phyloP scores from a whole-genome alignment of 1,140 invertebrate species.

The Leptopilina clavipes region DNA sequence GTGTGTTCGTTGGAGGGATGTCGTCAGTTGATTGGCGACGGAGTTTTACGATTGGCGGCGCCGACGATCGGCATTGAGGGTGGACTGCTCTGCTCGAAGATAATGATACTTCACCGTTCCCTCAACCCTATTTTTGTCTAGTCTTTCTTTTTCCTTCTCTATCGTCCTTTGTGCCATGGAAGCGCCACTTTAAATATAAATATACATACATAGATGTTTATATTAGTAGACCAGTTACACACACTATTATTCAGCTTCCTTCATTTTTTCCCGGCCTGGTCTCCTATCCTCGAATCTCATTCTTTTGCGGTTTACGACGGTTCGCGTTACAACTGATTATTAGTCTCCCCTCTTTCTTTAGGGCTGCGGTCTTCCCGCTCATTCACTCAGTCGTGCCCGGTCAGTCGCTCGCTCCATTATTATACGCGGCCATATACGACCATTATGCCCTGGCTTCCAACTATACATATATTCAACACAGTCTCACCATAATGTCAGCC shows the following conservation, averaged over 20 bases:
- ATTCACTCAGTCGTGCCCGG: constrained; percentile 27
- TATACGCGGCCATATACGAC: constrained; percentile 71
- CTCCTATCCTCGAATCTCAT: constrained; percentile 64
- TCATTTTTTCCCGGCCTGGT: constrained; percentile 43
- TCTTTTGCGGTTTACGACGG: constrained; percentile 73
- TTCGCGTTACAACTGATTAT: constrained; percentile 75
- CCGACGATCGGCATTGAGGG: constrained; percentile 60
- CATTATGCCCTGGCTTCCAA: constrained; percentile 65
- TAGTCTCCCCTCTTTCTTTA: constrained; percentile 57
- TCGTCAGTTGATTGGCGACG: constrained; percentile 62
- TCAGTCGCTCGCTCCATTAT: constrained; percentile 64
- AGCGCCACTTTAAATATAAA: constrained; percentile 63
- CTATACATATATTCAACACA: constrained; percentile 64
- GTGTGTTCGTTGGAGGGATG: constrained; percentile 47
- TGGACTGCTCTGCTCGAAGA: constrained; percentile 48
- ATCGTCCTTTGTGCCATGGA: constrained; percentile 17
- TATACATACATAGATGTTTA: constrained; percentile 46
- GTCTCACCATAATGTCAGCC: constrained; percentile 69
- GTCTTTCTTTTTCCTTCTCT: constrained; percentile 13
- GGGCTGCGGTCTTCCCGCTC: constrained; percentile 33
- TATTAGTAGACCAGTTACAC: not conserved
- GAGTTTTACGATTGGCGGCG: constrained; percentile 68
- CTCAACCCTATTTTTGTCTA: constrained; percentile 35
- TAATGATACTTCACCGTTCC: constrained; percentile 60
- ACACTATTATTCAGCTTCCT: constrained; percentile 42